Evolutionary conservation across 1,140 invertebrate genomes (phyloP).

Genomic region (Pectinophora gossypiella): DNA sequence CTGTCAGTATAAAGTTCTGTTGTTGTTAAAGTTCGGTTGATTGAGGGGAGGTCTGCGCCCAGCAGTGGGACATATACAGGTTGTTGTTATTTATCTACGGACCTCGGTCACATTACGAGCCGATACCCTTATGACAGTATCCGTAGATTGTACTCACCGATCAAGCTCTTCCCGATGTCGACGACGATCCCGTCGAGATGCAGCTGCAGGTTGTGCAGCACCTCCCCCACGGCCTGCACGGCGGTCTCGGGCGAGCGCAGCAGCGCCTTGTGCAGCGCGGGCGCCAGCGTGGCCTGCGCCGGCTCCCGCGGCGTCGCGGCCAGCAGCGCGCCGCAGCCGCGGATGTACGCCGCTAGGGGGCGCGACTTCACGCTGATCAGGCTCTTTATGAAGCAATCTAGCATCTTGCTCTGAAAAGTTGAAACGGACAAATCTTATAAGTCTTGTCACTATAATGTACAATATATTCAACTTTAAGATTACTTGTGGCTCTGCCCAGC

Average conservation of each 20-base stretch:
- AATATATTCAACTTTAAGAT: conserved; percentile 37
- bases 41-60: no score
- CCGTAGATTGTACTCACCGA: conserved; percentile 76
- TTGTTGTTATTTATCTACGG: no score
- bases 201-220: conserved; percentile 83
- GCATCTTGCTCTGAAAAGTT: conserved; percentile 78
- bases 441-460: no score
- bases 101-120: no score
- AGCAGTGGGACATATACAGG: no score
- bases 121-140: no score
- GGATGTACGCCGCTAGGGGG: conserved; percentile 81
- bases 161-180: conserved; percentile 89
- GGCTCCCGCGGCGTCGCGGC: conserved; percentile 79
- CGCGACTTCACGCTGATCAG: conserved; percentile 88
- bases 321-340: conserved; percentile 80
- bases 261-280: conserved; percentile 93
- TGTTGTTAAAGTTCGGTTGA: no score
- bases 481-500: no score
- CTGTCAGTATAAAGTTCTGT: no score
- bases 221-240: conserved; percentile 85
- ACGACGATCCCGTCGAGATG: conserved; percentile 88
- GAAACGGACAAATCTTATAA: no score
- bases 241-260: conserved; percentile 95
- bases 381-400: conserved; percentile 88
- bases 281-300: conserved; percentile 85